phyloP scores from a whole-genome alignment of 2,113 vertebrate genomes.

The Oreochromis spilurus region DNA sequence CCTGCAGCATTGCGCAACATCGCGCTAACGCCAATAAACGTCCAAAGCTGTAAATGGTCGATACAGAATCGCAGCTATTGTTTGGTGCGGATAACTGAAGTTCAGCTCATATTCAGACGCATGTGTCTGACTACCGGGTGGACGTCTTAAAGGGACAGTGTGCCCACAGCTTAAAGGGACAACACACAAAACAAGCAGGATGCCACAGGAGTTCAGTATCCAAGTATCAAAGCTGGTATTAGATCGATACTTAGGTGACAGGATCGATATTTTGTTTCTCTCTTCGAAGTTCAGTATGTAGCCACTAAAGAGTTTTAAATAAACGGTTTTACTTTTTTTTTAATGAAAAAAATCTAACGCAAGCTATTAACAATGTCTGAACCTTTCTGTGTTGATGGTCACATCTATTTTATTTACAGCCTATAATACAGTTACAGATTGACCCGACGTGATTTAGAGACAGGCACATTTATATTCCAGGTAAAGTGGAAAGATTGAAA shows the following conservation, averaged over 20 bases:
- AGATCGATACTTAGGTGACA: neutral
- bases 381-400: neutral
- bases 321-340: neutral
- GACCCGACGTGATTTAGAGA: neutral
- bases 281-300: neutral
- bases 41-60: neutral
- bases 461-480: neutral
- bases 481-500: neutral
- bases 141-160: constrained; percentile 53
- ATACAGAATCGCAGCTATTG: neutral
- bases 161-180: neutral
- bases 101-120: neutral
- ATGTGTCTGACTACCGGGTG: neutral
- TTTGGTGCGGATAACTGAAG: neutral
- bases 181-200: neutral
- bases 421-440: neutral
- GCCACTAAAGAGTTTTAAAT: neutral
- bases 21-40: neutral
- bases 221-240: neutral
- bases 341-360: neutral
- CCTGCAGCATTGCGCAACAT: neutral
- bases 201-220: neutral
- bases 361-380: neutral
- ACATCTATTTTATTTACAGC: neutral
- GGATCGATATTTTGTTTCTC: neutral